phyloP scores from a whole-genome alignment of 2,113 vertebrate species.

The Peromyscus californicus region DNA sequence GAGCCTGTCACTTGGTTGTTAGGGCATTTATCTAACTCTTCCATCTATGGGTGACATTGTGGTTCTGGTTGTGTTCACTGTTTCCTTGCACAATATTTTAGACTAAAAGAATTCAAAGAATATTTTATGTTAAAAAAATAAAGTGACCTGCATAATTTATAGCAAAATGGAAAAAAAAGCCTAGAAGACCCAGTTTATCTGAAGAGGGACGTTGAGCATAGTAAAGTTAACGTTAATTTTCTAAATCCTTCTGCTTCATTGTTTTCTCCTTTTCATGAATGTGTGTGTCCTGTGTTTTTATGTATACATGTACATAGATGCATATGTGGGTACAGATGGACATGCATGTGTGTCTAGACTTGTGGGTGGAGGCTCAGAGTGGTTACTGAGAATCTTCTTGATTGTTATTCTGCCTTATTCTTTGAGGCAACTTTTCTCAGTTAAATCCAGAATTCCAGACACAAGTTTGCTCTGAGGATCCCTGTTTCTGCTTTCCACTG shows the following conservation, averaged over 20 bases:
- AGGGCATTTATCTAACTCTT: not conserved
- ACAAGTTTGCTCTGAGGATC: not conserved
- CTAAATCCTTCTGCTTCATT: not conserved
- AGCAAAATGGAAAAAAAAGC: not conserved
- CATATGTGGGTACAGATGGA: not conserved
- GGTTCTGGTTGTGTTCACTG: not conserved
- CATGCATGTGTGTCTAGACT: too few relatives aligned
- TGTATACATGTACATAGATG: not conserved
- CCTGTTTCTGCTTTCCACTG: not conserved
- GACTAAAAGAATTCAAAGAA: not conserved
- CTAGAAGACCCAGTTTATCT: not conserved
- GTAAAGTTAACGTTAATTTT: not conserved
- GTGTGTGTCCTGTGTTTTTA: not conserved
- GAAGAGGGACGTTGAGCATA: not conserved
- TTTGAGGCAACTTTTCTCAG: not conserved
- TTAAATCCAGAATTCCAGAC: not conserved
- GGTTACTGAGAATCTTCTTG: too few relatives aligned
- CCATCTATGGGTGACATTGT: conserved; percentile 13
- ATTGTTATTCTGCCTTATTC: too few relatives aligned
- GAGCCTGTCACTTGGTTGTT: conserved; percentile 29
- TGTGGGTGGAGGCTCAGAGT: not conserved
- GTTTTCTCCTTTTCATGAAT: not conserved
- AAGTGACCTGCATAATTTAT: not conserved
- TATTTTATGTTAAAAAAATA: conserved; percentile 22
- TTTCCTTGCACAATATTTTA: conserved; percentile 47